phyloP scores from a whole-genome alignment of 2,797 vertebrate species.

The Microcaecilia unicolor region DNA sequence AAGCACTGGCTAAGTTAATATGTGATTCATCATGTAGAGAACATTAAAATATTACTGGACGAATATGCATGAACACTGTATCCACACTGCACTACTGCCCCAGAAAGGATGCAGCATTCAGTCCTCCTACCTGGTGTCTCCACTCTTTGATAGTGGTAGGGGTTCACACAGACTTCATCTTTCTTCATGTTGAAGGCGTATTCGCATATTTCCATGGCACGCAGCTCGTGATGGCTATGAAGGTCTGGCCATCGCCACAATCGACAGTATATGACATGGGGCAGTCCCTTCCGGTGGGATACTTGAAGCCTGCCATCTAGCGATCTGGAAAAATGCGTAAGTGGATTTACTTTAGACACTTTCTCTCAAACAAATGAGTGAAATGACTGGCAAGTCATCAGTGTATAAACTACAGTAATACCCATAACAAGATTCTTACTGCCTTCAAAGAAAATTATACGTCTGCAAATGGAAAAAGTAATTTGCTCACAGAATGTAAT shows the following conservation, averaged over 20 bases:
- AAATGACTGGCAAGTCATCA: no score
- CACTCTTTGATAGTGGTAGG: slow-evolving; percentile 95
- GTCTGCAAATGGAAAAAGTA: not conserved
- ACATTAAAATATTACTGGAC: no score
- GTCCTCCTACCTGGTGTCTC: slow-evolving; percentile 81
- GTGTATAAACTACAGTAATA: no score
- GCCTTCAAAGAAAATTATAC: no score
- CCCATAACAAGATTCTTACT: no score
- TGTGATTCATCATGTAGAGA: no score
- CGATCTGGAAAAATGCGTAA: slow-evolving; percentile 55
- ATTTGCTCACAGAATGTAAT: no score
- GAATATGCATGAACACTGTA: no score
- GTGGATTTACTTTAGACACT: not conserved
- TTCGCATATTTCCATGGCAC: slow-evolving; percentile 89
- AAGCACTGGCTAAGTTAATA: no score
- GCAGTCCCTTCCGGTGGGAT: slow-evolving; percentile 91
- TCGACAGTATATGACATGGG: slow-evolving; percentile 95
- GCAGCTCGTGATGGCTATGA: slow-evolving; percentile 94
- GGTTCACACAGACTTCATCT: slow-evolving; percentile 94
- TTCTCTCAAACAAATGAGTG: not conserved
- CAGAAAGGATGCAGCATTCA: no score
- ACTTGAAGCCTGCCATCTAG: slow-evolving; percentile 94
- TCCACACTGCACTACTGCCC: no score
- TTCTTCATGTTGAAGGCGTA: slow-evolving; percentile 96
- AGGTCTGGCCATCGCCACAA: slow-evolving; percentile 97